Base-by-base conservation (phyloP, 2,113 vertebrate genomes). In the Strix uralensis region DNA sequence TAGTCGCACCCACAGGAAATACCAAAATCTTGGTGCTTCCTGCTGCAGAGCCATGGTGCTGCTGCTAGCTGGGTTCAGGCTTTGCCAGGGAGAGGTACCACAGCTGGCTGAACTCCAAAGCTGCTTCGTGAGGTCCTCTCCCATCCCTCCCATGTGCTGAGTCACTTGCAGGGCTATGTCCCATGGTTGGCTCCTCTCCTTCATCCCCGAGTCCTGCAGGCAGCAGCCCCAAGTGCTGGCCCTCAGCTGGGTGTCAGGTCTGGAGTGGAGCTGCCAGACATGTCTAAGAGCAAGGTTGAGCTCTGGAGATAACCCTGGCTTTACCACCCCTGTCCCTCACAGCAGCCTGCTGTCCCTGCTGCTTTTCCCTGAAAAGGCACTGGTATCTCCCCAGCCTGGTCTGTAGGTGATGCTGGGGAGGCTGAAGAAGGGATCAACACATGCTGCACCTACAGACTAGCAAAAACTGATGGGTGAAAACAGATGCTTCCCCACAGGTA, bases 151-250 rank as follows among this genome's bases (percentile, higher is more conserved):
- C 8, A 0, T 3, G 1, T 17, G 26, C 11, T 1, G 2, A 59
- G 15, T 3, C 40, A 22, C n/a, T 72, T 19, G 11, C 32, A 20
- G 26, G 19, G 40, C 72, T 59, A 18, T 1, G 1, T 40, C 54
- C 74, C 27, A 0, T 2, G 0, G 9, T 0, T 72, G 72, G 19
- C 5, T 86, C 34, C 26, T 83, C 71, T 70, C 10, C 54, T 73
- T 72, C 36, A 23, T 38, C 42, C 30, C 80, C 2, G 1, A 2
- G 42, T 52, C 55, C 55, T 11, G 0, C 3, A 0, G 59, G 54
- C 74, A 57, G 52, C 52, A 42, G 52, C 58, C 38, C 52, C 0
- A 2, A 38, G 0, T 0, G 1, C 0, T 67, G 63, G 27, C 22
- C 36, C 44, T 58, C 49, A 21, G 38, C 36, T 0, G 0, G 40